These are phyloP conservation scores for Epinephelus lanceolatus DNA, from an alignment of 2,113 vertebrate genomes.

Conservation along the genomic window DNA sequence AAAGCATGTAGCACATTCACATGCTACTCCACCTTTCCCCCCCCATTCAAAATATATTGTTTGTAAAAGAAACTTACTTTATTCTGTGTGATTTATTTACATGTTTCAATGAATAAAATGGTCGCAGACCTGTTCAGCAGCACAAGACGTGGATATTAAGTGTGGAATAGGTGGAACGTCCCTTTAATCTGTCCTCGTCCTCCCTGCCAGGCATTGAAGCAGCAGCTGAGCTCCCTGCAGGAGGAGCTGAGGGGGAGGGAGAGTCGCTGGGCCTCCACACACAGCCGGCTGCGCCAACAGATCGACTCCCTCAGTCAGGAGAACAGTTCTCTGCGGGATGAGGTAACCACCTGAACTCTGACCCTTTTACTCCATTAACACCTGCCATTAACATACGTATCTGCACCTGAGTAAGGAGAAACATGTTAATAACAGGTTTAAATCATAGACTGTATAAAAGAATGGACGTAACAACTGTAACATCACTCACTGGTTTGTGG, in stretches of 20 bases:
- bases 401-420: background rate
- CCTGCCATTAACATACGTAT: background rate
- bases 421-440: background rate
- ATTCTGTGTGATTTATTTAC: too few species aligned
- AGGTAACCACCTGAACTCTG: conserved; percentile 64
- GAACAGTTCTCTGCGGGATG: conserved; percentile 89
- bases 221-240: conserved; percentile 90
- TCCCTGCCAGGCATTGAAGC: conserved; percentile 86
- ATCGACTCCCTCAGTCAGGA: conserved; percentile 89
- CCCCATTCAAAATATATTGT: too few species aligned
- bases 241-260: conserved; percentile 93
- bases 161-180: background rate
- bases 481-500: too few species aligned
- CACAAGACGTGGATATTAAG: fast-evolving
- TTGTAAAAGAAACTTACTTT: too few species aligned
- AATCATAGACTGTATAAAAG: too few species aligned
- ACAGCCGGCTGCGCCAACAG: conserved; percentile 90
- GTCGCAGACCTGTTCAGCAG: background rate
- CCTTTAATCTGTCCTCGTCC: background rate
- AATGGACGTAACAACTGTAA: too few species aligned
- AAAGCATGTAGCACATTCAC: too few species aligned
- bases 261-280: conserved; percentile 90
- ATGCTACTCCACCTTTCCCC: too few species aligned
- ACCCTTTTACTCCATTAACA: background rate
- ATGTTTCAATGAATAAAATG: too few species aligned